phyloP scores from a whole-genome alignment of 2,888 invertebrate species.

The Meganola albula region DNA sequence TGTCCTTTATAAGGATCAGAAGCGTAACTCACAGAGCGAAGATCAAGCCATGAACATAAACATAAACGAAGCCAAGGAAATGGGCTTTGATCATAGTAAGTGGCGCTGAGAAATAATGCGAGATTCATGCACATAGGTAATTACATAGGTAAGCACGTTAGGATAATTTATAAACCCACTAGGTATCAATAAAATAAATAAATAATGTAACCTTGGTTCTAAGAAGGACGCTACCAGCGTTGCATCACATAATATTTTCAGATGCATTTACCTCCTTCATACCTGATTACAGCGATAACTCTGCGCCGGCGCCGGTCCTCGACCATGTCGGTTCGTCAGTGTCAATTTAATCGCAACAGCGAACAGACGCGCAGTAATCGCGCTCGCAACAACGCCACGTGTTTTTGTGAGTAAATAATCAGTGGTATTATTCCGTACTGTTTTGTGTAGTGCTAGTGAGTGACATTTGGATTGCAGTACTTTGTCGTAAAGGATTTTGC shows the following conservation, averaged over 20 bases:
- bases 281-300: conserved; percentile 43
- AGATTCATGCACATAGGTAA: too few relatives aligned
- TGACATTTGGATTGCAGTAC: conserved; percentile 56
- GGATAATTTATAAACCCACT: too few relatives aligned
- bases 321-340: conserved; percentile 39
- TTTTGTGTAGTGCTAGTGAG: conserved; percentile 32
- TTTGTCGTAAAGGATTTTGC: conserved; percentile 32
- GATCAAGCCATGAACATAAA: too few relatives aligned
- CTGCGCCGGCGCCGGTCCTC: conserved; percentile 48
- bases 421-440: conserved; percentile 41
- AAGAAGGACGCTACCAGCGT: conserved; percentile 39
- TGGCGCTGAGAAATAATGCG: too few relatives aligned
- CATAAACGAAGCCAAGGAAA: too few relatives aligned
- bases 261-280: conserved; percentile 55
- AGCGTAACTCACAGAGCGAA: too few relatives aligned
- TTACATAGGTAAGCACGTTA: too few relatives aligned
- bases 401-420: conserved; percentile 65
- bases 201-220: conserved; percentile 32
- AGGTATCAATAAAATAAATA: too few relatives aligned
- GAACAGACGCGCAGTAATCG: conserved; percentile 39
- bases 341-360: conserved; percentile 43
- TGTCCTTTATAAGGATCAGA: too few relatives aligned
- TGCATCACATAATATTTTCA: conserved; percentile 54
- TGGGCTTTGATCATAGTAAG: too few relatives aligned
- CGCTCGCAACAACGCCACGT: conserved; percentile 39